phyloP scores from a whole-genome alignment of 2,113 vertebrate species.

The Macaca mulatta region DNA sequence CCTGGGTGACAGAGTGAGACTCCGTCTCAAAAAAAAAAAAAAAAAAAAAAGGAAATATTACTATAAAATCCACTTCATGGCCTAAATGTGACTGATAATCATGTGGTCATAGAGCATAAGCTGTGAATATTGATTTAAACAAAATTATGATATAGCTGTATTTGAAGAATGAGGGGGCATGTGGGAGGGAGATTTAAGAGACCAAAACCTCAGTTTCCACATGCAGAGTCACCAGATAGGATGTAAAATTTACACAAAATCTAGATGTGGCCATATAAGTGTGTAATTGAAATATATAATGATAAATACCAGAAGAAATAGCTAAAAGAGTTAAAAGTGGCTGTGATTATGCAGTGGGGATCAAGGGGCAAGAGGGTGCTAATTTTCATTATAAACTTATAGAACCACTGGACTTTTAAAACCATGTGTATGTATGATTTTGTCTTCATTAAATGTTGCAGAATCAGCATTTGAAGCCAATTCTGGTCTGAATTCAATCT shows the following conservation, averaged over 20 bases:
- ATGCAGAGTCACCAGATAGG: not conserved
- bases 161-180: not conserved
- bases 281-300: not conserved
- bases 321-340: not conserved
- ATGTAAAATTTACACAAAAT: not conserved
- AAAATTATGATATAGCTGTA: not conserved
- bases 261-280: not conserved
- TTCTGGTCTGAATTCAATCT: not conserved
- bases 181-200: not conserved
- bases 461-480: not conserved
- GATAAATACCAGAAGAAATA: not conserved
- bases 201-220: not conserved
- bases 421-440: not conserved
- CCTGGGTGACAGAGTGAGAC: too few relatives aligned
- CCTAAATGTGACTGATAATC: not conserved
- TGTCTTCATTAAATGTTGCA: not conserved
- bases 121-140: not conserved
- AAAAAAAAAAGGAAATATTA: not conserved
- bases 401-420: not conserved
- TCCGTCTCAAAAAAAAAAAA: not conserved
- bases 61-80: not conserved
- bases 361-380: not conserved
- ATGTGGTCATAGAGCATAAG: not conserved
- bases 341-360: not conserved
- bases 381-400: not conserved